phyloP scores from a whole-genome alignment of 2,113 vertebrate species.

The Notarius quadriscutis region DNA sequence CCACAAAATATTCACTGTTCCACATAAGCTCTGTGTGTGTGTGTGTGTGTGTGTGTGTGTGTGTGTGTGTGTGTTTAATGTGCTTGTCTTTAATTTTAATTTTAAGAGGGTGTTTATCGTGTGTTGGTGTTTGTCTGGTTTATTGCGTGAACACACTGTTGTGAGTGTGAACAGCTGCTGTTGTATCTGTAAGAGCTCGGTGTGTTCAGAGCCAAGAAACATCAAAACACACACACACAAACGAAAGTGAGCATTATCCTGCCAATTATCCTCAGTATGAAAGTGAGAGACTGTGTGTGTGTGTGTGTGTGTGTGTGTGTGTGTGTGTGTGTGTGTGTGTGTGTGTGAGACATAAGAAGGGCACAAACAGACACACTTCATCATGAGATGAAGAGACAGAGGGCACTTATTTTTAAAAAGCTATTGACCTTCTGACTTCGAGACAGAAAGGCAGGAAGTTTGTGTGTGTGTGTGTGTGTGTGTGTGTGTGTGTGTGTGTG shows the following conservation, averaged over 20 bases:
- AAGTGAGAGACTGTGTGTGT: neutral
- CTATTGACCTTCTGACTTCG: constrained; percentile 12
- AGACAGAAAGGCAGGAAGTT: neutral
- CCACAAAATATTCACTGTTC: neutral
- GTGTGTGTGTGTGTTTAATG: neutral
- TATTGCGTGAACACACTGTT: constrained; percentile 12
- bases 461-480: constrained; percentile 25
- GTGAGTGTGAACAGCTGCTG: constrained; percentile 38
- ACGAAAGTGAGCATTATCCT: constrained; percentile 50
- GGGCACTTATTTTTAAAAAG: constrained; percentile 12
- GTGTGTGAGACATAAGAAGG: neutral
- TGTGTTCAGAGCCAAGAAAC: constrained; percentile 11
- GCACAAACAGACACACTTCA: constrained; percentile 2
- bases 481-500: neutral
- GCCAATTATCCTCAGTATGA: neutral
- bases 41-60: neutral
- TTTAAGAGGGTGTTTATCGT: neutral
- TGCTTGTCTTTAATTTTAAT: neutral
- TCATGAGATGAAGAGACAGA: constrained; percentile 3
- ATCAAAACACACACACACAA: constrained; percentile 22
- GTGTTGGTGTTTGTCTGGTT: constrained; percentile 25
- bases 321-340: constrained; percentile 1
- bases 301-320: constrained; percentile 18
- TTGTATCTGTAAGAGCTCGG: constrained; percentile 43
- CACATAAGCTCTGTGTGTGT: neutral